Percentiles rank a stretch among this genome's conserved stretches.
Conservation (phyloP, 2,797 vertebrate species). For the Pampus argenteus region DNA sequence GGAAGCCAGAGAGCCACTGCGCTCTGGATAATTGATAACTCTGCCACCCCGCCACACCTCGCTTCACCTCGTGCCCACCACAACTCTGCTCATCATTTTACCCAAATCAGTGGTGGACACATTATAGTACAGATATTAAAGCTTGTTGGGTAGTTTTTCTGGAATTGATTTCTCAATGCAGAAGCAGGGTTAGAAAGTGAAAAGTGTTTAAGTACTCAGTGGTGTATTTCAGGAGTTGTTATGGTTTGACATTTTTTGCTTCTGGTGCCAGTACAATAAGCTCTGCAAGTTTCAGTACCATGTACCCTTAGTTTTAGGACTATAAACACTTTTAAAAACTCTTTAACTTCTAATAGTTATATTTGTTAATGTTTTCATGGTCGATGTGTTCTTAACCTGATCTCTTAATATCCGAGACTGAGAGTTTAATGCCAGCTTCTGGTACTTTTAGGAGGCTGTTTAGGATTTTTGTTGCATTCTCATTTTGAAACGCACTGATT, state of each 20-base stretch:
- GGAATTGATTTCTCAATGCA: constrained; percentile 27
- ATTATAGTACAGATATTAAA: constrained; percentile 44
- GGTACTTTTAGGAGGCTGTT: constrained; percentile 2
- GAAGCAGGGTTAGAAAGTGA: not conserved
- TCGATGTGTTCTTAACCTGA: not conserved
- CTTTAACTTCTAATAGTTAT: not conserved
- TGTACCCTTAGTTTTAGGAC: not conserved
- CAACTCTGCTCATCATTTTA: constrained; percentile 47
- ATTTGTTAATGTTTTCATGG: too few species aligned
- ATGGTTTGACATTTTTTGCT: not conserved
- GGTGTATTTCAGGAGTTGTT: not conserved
- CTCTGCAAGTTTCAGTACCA: not conserved
- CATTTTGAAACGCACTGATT: constrained; percentile 19
- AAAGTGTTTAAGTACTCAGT: not conserved
- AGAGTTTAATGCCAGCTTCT: not conserved
- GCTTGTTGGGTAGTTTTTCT: constrained; percentile 28
- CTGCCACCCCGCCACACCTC: constrained; percentile 67
- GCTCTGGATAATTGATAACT: constrained; percentile 88
- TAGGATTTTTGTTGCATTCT: constrained; percentile 10
- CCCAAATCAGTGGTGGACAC: constrained; percentile 49
- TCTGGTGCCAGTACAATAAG: not conserved
- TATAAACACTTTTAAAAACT: not conserved
- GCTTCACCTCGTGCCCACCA: constrained; percentile 62
- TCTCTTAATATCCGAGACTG: too few species aligned
- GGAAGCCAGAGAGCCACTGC: constrained; percentile 84